phyloP scores from a whole-genome alignment of 1,140 invertebrate species.

The Dendroctonus ponderosae region DNA sequence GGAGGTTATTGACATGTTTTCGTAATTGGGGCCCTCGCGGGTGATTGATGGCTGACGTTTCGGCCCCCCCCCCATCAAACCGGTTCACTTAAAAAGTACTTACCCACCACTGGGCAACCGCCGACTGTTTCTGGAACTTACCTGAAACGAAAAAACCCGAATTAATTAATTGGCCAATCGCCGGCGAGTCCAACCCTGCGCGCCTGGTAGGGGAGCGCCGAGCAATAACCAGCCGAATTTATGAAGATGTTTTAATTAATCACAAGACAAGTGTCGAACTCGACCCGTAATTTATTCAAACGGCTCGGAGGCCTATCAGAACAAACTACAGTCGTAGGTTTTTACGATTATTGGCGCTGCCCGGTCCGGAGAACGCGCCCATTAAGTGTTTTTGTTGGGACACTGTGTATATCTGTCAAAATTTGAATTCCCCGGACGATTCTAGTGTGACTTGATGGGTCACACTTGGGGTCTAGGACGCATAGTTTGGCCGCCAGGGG shows the following conservation, averaged over 20 bases:
- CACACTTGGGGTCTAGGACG: not conserved
- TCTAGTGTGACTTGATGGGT: not conserved
- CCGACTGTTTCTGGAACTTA: too few species aligned
- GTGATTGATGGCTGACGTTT: constrained; percentile 32
- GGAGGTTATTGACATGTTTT: constrained; percentile 35
- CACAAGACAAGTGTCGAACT: constrained; percentile 31
- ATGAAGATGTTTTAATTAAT: constrained; percentile 43
- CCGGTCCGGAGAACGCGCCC: too few species aligned
- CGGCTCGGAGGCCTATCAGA: constrained; percentile 6
- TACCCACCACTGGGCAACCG: too few species aligned
- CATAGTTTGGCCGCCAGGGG: not conserved
- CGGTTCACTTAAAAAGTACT: too few species aligned
- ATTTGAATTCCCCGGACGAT: not conserved
- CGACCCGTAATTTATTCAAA: constrained; percentile 31
- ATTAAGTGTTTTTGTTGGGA: too few species aligned
- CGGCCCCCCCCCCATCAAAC: too few species aligned
- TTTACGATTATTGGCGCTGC: constrained; percentile 17
- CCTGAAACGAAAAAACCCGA: too few species aligned
- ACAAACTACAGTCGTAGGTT: constrained; percentile 31
- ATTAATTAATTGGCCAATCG: too few species aligned
- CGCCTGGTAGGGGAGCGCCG: not conserved
- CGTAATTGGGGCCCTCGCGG: constrained; percentile 22
- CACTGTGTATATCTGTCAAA: not conserved
- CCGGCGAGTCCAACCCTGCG: too few species aligned
- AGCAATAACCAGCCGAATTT: constrained; percentile 34